Conservation (phyloP, 2,888 invertebrate genomes). For the Enchytraeus crypticus region DNA sequence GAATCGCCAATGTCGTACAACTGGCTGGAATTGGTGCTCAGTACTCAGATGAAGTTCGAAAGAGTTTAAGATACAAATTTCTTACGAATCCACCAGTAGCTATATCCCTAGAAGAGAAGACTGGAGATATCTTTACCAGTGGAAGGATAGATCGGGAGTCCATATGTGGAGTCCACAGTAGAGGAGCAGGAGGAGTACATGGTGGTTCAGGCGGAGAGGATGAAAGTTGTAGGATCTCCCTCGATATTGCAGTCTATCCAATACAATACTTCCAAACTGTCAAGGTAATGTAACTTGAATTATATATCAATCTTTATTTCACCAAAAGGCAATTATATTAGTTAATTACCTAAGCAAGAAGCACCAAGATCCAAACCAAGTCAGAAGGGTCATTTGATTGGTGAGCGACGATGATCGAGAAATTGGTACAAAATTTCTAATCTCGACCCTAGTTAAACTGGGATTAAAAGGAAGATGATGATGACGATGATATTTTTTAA, state of each 20-base stretch:
- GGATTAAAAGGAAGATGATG: too few relatives aligned
- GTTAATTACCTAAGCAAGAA: too few relatives aligned
- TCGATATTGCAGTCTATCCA: conserved; percentile 25
- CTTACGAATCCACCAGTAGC: conserved; percentile 10
- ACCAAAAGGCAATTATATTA: too few relatives aligned
- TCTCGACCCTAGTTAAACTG: too few relatives aligned
- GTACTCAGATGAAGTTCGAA: not conserved
- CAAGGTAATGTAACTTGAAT: too few relatives aligned
- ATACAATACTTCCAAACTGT: conserved; percentile 20
- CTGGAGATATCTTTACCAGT: conserved; percentile 19
- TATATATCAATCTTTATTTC: too few relatives aligned
- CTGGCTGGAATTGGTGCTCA: conserved; percentile 6
- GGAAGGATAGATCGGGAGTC: conserved; percentile 26
- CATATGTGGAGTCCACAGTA: not conserved
- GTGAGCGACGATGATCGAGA: too few relatives aligned
- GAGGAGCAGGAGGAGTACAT: not conserved
- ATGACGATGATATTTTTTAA: too few relatives aligned
- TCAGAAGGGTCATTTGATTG: too few relatives aligned
- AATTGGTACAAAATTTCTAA: too few relatives aligned
- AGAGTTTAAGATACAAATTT: conserved; percentile 20
- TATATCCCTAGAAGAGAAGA: conserved; percentile 18
- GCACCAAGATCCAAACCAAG: too few relatives aligned
- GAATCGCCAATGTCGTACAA: conserved; percentile 21
- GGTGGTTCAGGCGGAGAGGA: not conserved
- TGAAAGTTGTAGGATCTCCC: conserved; percentile 16